Conservation (phyloP, 2,888 invertebrate genomes). For the Acleris laterana region DNA sequence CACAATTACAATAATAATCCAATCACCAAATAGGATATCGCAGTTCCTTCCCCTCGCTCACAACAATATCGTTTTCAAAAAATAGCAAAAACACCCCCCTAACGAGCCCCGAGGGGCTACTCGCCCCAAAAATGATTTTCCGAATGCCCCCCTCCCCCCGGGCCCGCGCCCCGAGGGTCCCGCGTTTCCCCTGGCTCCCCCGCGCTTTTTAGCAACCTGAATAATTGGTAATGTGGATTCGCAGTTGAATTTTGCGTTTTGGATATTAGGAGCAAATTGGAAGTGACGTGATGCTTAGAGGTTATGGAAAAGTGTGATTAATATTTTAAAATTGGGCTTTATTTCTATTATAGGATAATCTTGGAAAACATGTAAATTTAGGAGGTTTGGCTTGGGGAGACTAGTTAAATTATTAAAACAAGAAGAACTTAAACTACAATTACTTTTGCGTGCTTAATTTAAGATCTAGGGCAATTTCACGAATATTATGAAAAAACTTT, state of each 20-base stretch:
- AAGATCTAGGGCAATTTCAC: too few species aligned
- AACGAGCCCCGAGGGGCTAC: slow-evolving; percentile 50
- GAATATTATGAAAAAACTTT: too few species aligned
- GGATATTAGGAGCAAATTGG: slow-evolving; percentile 27
- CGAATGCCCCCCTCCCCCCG: slow-evolving; percentile 43
- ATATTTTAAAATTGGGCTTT: too few species aligned
- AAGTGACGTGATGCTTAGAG: slow-evolving; percentile 2
- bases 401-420: too few species aligned
- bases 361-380: too few species aligned
- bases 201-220: slow-evolving; percentile 53
- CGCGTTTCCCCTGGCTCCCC: slow-evolving; percentile 37
- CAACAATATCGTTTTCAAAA: slow-evolving; percentile 70
- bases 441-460: too few species aligned
- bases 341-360: too few species aligned
- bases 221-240: slow-evolving; percentile 51
- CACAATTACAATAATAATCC: slow-evolving; percentile 36
- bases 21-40: slow-evolving; percentile 49
- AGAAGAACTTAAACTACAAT: too few species aligned
- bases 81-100: slow-evolving; percentile 50
- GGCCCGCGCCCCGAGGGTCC: slow-evolving; percentile 36
- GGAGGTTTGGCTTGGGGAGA: too few species aligned
- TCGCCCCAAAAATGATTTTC: slow-evolving; percentile 54
- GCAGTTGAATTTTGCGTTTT: slow-evolving; percentile 26
- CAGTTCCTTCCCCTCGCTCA: slow-evolving; percentile 50
- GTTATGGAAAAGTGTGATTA: background rate